Percentiles rank a stretch among this genome's conserved stretches.
Conservation (phyloP, 2,797 vertebrate genomes). For the Sebastes flavidus region DNA sequence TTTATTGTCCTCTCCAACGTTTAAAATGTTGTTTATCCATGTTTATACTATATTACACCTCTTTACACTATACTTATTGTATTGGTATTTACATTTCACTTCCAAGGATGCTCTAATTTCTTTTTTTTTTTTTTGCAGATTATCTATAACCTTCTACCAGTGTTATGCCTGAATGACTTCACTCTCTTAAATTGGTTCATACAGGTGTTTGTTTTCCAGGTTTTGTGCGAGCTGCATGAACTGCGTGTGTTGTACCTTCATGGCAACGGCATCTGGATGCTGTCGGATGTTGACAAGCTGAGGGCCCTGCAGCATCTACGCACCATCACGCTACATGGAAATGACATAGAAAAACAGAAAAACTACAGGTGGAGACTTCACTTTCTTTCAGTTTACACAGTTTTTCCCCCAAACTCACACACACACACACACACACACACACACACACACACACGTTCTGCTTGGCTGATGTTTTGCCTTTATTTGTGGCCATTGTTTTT, state of each 20-base stretch:
- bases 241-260: slow-evolving; percentile 86
- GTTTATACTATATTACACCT: neutral
- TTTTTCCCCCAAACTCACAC: neutral
- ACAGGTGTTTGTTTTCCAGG: slow-evolving; percentile 60
- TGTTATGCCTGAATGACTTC: neutral
- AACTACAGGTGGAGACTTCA: slow-evolving; percentile 81
- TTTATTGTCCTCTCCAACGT: too few relatives aligned
- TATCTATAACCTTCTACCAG: neutral
- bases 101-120: neutral
- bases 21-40: neutral
- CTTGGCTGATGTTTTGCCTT: neutral
- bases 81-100: too few relatives aligned
- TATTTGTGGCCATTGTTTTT: neutral
- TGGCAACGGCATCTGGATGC: slow-evolving; percentile 78
- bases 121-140: neutral
- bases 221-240: slow-evolving; percentile 78
- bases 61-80: neutral
- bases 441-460: neutral
- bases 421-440: neutral
- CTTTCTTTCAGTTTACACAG: neutral
- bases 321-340: slow-evolving; percentile 86
- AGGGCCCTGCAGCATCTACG: slow-evolving; percentile 75
- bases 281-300: slow-evolving; percentile 83
- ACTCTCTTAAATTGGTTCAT: neutral
- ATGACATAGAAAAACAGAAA: slow-evolving; percentile 73